A percentile compares a stretch with the other conserved stretches of the same genome.
These are phyloP conservation scores for Peucedramus taeniatus DNA, from an alignment of 2,113 vertebrate genomes.

Conservation along the genomic window DNA sequence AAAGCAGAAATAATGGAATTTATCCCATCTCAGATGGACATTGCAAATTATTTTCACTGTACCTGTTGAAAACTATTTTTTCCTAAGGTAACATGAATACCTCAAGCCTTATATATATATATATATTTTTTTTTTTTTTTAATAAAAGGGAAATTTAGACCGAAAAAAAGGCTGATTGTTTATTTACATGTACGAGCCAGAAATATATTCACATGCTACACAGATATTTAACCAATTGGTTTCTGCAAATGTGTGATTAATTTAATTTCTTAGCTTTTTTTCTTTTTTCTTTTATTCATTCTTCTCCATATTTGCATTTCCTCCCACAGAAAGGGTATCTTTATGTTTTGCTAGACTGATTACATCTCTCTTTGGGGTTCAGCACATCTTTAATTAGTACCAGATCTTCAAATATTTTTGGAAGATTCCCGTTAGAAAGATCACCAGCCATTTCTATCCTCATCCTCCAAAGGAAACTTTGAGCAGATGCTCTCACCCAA, in stretches of 20 bases:
- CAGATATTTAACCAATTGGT: not conserved
- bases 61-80: not conserved
- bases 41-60: not conserved
- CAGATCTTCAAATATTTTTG: conserved; percentile 28
- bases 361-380: not conserved
- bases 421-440: conserved; percentile 36
- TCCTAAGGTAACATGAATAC: not conserved
- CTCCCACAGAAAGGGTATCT: not conserved
- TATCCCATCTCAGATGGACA: not conserved
- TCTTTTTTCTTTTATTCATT: not conserved
- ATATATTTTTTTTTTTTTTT: no score
- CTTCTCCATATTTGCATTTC: not conserved
- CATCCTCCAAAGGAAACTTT: conserved; percentile 42
- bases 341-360: not conserved
- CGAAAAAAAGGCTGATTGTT: not conserved
- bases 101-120: not conserved
- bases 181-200: not conserved
- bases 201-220: not conserved
- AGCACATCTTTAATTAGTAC: conserved; percentile 17
- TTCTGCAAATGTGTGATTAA: not conserved
- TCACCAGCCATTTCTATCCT: conserved; percentile 18
- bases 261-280: not conserved
- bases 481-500: conserved; percentile 57
- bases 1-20: not conserved
- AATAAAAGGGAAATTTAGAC: not conserved